Evolutionary conservation across 2,797 vertebrate species (phyloP).

Genomic region (Sebastes paucispinis): DNA sequence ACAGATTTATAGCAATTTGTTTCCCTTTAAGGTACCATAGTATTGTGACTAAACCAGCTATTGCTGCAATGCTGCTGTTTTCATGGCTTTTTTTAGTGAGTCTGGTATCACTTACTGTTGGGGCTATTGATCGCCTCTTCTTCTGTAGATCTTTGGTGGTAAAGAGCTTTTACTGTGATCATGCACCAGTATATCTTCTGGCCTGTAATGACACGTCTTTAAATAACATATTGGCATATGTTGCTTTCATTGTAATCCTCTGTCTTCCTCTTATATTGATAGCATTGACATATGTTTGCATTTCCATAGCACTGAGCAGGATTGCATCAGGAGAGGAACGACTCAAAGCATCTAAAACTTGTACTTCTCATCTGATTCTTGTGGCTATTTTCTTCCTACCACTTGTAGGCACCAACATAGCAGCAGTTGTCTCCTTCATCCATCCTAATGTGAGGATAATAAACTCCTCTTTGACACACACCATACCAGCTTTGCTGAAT

Average conservation of each 20-base stretch:
- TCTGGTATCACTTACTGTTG: accelerated
- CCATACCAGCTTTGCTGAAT: constrained; percentile 66
- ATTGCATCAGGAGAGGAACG: constrained; percentile 48
- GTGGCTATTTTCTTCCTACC: constrained; percentile 68
- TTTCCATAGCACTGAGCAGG: constrained; percentile 46
- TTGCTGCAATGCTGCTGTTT: constrained; percentile 20
- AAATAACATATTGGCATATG: background rate
- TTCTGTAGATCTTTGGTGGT: constrained; percentile 68
- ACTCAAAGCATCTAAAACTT: constrained; percentile 66
- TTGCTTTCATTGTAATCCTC: background rate
- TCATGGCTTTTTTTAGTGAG: background rate
- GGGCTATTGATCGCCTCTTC: constrained; percentile 59
- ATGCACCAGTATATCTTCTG: constrained; percentile 48
- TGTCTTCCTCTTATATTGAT: constrained; percentile 58
- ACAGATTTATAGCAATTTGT: constrained; percentile 72
- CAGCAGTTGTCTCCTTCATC: background rate
- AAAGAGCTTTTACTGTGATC: constrained; percentile 69
- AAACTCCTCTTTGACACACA: constrained; percentile 54
- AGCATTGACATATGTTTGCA: constrained; percentile 53
- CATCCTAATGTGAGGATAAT: constrained; percentile 59
- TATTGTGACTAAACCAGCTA: constrained; percentile 10
- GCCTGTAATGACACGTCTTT: constrained; percentile 58
- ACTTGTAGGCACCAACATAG: constrained; percentile 19
- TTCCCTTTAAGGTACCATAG: constrained; percentile 48
- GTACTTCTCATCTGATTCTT: constrained; percentile 66